Evolutionary conservation across 1,140 invertebrate species (phyloP), one percentile per base, ranked within the genome.

Genomic region (Calosoma granatense): DNA sequence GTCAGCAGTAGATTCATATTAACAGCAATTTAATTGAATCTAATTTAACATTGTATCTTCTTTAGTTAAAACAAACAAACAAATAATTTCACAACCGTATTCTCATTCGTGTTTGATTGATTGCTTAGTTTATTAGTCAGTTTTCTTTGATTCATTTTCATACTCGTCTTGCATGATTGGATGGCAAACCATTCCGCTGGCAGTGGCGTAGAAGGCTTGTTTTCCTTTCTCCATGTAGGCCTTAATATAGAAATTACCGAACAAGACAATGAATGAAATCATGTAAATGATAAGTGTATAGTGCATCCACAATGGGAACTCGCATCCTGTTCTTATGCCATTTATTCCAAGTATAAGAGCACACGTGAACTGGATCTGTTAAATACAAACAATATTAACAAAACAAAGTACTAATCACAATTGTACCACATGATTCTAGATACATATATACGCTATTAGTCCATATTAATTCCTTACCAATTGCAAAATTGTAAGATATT

Each of bases 301-400:
- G 67, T 94, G 90, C 90, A 96, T 94, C 92, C 92, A 95, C 20
- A 89, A 70, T 0, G 93, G 92, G 69, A 94, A 95, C 58, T 88
- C 85, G 73, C 93, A 96, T 53, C 86, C 84, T 0, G 83, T 84
- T 57, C 83, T 75, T 56, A 96, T 84, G 15, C 89, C 90, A 67
- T 92, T 89, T 19, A 87, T 76, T 12, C 92, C 91, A 55, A 94
- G 79, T 56, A 88, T 74, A 53, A 94, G 78, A 23, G 90, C 92
- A 61, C 83, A 83, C 1, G 88, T 86, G 74, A 95, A 96, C 74
- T 96, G 92, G 61, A 92, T 85, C 82, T 81, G 68, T 57, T 65
- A 70, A 57, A 47, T 22, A 55, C 57, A 56, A 54, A 59, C 47
- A 55, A 55, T 41, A 54, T 21, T 23, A 59, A 30, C 43, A 57